phyloP scores from a whole-genome alignment of 1,140 invertebrate species.

The Oryctes rhinoceros region DNA sequence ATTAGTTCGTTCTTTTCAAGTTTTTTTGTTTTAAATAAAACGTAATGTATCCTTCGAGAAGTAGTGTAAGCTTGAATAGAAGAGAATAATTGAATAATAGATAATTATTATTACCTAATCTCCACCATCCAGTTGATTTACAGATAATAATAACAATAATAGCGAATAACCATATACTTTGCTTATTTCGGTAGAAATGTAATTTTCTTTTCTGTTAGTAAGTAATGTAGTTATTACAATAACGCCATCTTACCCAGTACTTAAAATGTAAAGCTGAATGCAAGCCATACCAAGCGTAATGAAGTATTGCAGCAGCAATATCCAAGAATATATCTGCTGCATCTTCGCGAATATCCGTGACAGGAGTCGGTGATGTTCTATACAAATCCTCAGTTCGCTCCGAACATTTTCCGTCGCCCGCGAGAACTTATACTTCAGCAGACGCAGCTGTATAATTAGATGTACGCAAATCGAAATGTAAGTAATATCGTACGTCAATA shows the following conservation, averaged over 20 bases:
- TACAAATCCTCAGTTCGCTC: neutral
- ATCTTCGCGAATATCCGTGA: neutral
- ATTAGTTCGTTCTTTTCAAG: too few species aligned
- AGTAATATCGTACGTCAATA: neutral
- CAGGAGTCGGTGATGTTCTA: neutral
- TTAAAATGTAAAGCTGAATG: constrained; percentile 6
- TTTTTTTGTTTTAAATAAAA: too few species aligned
- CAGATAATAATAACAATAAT: too few species aligned
- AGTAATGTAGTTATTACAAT: too few species aligned
- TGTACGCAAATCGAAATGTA: constrained; percentile 5
- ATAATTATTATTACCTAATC: too few species aligned
- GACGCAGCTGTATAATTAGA: neutral
- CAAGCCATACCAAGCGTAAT: neutral
- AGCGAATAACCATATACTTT: too few species aligned
- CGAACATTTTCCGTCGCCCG: neutral
- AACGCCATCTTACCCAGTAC: neutral
- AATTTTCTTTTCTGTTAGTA: too few species aligned
- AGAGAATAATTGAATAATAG: too few species aligned
- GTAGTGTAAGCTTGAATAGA: too few species aligned
- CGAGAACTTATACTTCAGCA: neutral
- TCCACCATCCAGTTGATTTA: too few species aligned
- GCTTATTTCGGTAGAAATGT: too few species aligned
- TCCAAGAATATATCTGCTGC: neutral
- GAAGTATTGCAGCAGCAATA: neutral
- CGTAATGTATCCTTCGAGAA: too few species aligned